Conservation (phyloP, 2,888 invertebrate genomes). For the Limnephilus lunatus region DNA sequence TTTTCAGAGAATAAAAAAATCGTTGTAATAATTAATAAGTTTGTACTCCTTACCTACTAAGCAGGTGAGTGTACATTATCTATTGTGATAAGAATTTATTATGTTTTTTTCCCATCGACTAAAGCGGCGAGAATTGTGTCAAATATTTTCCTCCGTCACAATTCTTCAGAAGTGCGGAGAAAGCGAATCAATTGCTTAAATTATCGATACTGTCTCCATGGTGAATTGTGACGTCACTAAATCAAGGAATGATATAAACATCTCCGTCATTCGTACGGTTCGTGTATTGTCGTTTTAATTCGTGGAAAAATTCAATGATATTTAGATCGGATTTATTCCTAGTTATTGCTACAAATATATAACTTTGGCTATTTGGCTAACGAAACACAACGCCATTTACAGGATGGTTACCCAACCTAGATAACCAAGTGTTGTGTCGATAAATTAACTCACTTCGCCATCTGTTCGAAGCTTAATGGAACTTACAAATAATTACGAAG, state of each 20-base stretch:
- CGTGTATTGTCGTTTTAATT: neutral
- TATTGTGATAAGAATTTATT: neutral
- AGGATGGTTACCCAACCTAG: no score
- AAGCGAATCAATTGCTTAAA: neutral
- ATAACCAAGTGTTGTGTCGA: no score
- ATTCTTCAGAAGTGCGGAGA: neutral
- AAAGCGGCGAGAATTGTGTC: neutral
- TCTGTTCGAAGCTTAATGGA: no score
- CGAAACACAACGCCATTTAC: no score
- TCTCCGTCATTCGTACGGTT: neutral
- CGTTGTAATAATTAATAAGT: neutral
- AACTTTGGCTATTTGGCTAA: no score
- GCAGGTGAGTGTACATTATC: neutral
- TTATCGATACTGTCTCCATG: neutral
- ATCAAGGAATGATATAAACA: neutral
- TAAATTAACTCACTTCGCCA: no score
- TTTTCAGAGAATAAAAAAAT: neutral
- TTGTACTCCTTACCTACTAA: neutral
- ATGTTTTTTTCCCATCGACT: neutral
- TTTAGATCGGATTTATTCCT: neutral
- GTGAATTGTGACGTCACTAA: neutral
- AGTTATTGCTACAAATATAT: no score
- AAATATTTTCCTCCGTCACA: neutral
- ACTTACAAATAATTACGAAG: no score
- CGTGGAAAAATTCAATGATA: neutral